phyloP scores from a whole-genome alignment of 2,113 vertebrate species.

The Copsychus sechellarum region DNA sequence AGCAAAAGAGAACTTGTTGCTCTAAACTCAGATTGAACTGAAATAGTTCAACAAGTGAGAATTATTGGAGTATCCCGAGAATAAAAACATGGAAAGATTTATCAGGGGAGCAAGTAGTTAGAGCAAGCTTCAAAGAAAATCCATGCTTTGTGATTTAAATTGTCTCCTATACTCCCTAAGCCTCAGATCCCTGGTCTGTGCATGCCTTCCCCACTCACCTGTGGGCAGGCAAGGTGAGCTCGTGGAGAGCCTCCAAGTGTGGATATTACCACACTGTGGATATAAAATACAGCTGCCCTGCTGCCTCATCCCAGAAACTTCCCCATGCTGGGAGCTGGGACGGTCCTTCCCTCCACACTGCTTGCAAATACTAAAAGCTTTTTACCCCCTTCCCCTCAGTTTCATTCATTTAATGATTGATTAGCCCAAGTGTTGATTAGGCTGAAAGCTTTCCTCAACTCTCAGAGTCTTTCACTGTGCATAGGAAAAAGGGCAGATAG shows the following conservation, averaged over 20 bases:
- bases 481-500: background rate
- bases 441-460: background rate
- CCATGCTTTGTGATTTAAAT: background rate
- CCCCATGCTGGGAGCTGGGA: rapidly evolving
- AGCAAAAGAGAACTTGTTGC: background rate
- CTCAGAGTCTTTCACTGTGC: background rate
- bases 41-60: background rate
- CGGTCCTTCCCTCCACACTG: background rate
- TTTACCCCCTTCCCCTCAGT: background rate
- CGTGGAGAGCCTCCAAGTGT: rapidly evolving
- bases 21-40: slow-evolving; percentile 49
- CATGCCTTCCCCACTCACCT: background rate
- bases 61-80: background rate
- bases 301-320: background rate
- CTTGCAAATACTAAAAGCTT: background rate
- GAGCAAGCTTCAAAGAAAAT: background rate
- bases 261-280: background rate
- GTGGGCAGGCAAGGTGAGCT: background rate
- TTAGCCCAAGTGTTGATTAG: background rate
- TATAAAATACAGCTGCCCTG: background rate
- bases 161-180: background rate
- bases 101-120: background rate
- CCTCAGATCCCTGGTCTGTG: background rate
- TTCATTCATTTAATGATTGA: background rate
- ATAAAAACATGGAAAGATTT: background rate